Evolutionary conservation across 1,140 invertebrate genomes (phyloP), one percentile per base, ranked within the genome.

Genomic region (Thaumatotibia leucotreta): DNA sequence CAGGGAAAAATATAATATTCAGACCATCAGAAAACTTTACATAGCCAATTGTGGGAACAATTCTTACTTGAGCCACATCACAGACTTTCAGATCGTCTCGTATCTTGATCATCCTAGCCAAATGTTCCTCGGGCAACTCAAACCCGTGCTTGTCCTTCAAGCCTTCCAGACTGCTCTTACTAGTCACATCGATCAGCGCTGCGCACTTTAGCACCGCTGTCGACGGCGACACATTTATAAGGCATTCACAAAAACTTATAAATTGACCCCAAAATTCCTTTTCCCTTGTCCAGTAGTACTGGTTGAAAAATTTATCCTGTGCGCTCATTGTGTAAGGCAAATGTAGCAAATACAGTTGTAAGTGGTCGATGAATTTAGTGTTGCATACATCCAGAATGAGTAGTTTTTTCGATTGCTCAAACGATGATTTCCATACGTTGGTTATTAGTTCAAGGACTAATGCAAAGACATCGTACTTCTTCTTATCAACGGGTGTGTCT

Each of bases 251-350:
- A 70, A 88, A 82, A 54, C 31, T 66, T 9, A 87, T 67, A 27
- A 91, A 79, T 68, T 91, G 84, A 0, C 66, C 54, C 84, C 88
- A 92, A 82, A 92, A 92, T 22, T 71, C 65, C 22, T 74, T 73
- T 70, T 75, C 70, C 62, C 88, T 73, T 4, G 78, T 77, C 92
- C 91, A 92, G 50, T 91, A 92, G 54, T 68, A 69, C 33, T 75
- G 73, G 50, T 89, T 81, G 31, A 86, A 65, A 20, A 67, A 77
- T 58, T 87, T 87, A 20, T 74, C 52, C 2, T 68, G 33, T 10
- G 78, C 77, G 29, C 49, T 63, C 8, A 73, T 67, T 4, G 74
- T 68, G 35, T 88, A 88, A 9, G 84, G 84, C 50, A 92, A 73
- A 27, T 84, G 71, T 66, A 82, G 77, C 31, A 91, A 67, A 75